phyloP scores from a whole-genome alignment of 1,140 invertebrate species.

The Pseudobourletiella spinata region DNA sequence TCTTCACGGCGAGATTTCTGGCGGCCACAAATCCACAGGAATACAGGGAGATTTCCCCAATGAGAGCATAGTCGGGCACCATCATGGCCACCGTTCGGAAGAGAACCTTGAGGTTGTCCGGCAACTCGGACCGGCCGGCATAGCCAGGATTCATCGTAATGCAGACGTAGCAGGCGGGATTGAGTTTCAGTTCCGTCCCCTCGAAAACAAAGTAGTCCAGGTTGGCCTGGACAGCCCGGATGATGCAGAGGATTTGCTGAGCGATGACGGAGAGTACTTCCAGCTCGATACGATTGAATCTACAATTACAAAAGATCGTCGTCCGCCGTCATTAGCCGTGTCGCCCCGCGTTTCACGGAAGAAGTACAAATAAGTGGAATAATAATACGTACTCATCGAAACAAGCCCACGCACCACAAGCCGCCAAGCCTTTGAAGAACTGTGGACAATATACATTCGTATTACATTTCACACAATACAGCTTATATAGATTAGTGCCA shows the following conservation, averaged over 20 bases:
- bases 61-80: constrained; percentile 87
- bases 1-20: constrained; percentile 69
- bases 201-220: constrained; percentile 69
- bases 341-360: no score
- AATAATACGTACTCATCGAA: constrained; percentile 75
- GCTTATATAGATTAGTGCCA: no score
- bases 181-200: constrained; percentile 67
- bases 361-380: no score
- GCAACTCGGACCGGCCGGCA: constrained; percentile 72
- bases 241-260: constrained; percentile 70
- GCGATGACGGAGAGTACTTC: constrained; percentile 75
- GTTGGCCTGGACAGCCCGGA: constrained; percentile 65
- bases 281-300: constrained; percentile 83
- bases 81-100: constrained; percentile 92
- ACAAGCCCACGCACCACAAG: constrained; percentile 84
- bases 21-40: constrained; percentile 79
- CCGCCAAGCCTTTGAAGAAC: constrained; percentile 77
- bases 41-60: constrained; percentile 82
- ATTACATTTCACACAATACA: no score
- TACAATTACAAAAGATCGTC: no score
- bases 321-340: not conserved
- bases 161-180: constrained; percentile 74
- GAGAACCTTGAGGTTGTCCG: constrained; percentile 79
- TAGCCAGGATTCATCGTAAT: constrained; percentile 91
- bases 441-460: constrained; percentile 21